Evolutionary conservation across 92 coral and sea anemone genomes (phyloP), one percentile per base, ranked within the genome.

Genomic region (Metridium senile): DNA sequence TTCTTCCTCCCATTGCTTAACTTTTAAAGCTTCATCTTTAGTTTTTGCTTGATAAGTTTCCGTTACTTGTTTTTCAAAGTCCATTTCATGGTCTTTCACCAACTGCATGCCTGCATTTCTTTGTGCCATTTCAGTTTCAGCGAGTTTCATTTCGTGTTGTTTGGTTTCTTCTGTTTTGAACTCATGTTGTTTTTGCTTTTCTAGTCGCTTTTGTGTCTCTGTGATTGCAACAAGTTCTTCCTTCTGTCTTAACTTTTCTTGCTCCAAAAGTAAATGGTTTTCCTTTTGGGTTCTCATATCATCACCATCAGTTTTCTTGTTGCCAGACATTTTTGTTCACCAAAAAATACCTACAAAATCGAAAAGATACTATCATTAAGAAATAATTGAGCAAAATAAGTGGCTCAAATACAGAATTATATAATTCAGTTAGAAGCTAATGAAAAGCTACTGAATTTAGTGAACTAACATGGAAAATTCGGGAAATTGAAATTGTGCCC

Each of bases 1-100:
- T n/a, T 84, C 86, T 47, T 74, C 74, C 39, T 84, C 89, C 93
- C 93, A 84, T 18, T 53, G 35, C 57, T 71, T 70, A 19, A 73
- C 80, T 31, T 75, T 84, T 21, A 53, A 63, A 0, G 86, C 83
- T 54, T 88, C 93, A 20, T 74, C 68, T 39, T 53, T 35, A 0
- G 81, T 72, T 11, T 65, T 79, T 22, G 86, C 86, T 33, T 61
- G 77, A 52, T 83, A 88, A 34, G 64, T 87, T 10, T 66, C 64
- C 62, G 61, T 79, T 51, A 75, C 53, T 16, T 68, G 75, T 56
- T 87, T 53, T 1, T 80, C 68, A 80, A 70, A 88, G 20, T 80
- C 58, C 8, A 54, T 21, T 78, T 82, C 83, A 1, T 88, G 89
- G 35, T 70, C 78, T 54, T 65, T 58, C 7, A 79, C 69, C 4